Conservation (phyloP, 2,888 invertebrate genomes). For the Torymus auratus region DNA sequence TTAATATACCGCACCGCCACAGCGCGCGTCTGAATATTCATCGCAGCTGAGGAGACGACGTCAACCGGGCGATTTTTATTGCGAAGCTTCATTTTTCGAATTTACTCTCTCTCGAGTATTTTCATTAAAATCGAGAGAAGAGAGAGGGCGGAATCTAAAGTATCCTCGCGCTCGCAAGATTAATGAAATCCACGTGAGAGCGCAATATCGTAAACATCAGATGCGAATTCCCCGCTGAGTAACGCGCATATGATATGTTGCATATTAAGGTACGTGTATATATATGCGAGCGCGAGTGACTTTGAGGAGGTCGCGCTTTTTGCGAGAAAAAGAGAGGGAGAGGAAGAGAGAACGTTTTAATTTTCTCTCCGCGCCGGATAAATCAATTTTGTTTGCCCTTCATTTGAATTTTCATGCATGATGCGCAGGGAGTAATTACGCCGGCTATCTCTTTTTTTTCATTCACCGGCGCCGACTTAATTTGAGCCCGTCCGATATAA, state of each 20-base stretch:
- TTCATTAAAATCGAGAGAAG: no score
- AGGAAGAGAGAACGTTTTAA: no score
- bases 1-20: slow-evolving; percentile 2
- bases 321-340: no score
- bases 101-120: not conserved
- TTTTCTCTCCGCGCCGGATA: no score
- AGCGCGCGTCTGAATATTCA: slow-evolving; percentile 1
- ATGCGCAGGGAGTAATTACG: no score
- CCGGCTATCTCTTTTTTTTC: not conserved
- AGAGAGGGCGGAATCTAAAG: slow-evolving; percentile 8
- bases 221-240: slow-evolving; percentile 30
- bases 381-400: no score
- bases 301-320: no score
- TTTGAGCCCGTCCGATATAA: no score
- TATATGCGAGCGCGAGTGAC: no score
- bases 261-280: no score
- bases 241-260: no score
- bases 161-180: slow-evolving; percentile 34
- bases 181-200: slow-evolving; percentile 18
- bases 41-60: not conserved
- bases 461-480: not conserved
- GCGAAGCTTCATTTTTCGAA: not conserved
- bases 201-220: slow-evolving; percentile 34
- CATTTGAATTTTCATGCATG: no score
- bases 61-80: not conserved